Percentiles rank a stretch among this genome's conserved stretches.
These are phyloP conservation scores for Sphaerodactylus townsendi DNA, from an alignment of 2,113 vertebrate genomes.

Conservation along the genomic window DNA sequence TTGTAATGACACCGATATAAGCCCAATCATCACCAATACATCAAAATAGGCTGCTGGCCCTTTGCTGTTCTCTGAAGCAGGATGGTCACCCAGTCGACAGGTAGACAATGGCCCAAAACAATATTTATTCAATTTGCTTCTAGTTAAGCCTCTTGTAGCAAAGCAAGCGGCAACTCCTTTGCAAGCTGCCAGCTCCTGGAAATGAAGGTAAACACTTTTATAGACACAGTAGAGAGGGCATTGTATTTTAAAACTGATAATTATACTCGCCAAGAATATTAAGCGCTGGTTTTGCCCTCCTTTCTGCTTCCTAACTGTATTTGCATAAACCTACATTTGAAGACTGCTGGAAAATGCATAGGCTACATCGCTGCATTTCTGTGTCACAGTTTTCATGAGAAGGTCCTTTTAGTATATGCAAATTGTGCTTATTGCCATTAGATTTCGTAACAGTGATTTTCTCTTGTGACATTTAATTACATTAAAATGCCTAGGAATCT, in stretches of 20 bases:
- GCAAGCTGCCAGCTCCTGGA: neutral
- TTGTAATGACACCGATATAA: neutral
- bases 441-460: neutral
- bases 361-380: neutral
- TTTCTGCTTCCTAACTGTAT: neutral
- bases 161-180: slow-evolving; percentile 6
- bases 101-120: neutral
- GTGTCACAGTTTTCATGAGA: neutral
- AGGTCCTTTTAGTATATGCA: slow-evolving; percentile 12
- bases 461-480: slow-evolving; percentile 15
- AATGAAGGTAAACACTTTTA: slow-evolving; percentile 34
- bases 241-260: neutral
- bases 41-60: neutral
- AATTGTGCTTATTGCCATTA: neutral
- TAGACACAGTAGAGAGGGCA: neutral
- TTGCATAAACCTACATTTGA: neutral
- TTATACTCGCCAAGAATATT: slow-evolving; percentile 1
- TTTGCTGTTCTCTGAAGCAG: slow-evolving; percentile 9
- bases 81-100: neutral
- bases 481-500: slow-evolving; percentile 17
- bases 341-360: neutral
- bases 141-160: slow-evolving; percentile 8
- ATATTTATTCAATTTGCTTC: slow-evolving; percentile 28
- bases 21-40: neutral
- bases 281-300: slow-evolving; percentile 3